Evolutionary conservation across 2,888 invertebrate genomes (phyloP), one percentile per base, ranked within the genome.

Genomic region (Lycaena phlaeas): DNA sequence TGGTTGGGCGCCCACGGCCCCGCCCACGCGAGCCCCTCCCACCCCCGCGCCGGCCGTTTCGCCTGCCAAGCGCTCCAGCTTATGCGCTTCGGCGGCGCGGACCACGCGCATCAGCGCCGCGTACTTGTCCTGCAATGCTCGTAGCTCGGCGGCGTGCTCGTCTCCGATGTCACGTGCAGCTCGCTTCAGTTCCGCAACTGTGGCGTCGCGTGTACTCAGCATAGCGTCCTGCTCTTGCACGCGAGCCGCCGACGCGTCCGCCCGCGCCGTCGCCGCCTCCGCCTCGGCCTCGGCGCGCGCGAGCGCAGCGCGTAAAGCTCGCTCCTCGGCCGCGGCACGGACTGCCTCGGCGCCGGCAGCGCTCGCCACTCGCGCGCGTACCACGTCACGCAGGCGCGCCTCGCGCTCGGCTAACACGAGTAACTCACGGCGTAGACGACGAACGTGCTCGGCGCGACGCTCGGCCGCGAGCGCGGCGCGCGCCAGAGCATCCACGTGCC

Each of bases 51-150:
- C 53, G 43, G 47, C 48, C 39, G 50, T 53, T 36, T 48, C 60
- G 36, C 56, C 62, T 56, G 76, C 78, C 51, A 81, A 79, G 29
- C 86, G 68, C 61, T 87, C 86, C 40, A 89, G 73, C 41, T 85
- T 76, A 42, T 86, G 85, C 48, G 77, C 70, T 58, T 88, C 88
- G 22, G 81, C 61, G 14, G 86, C 73, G 55, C 88, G 82, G 68
- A 88, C 85, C 41, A 87, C 82, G 42, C 85, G 77, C 57, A 86
- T 71, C 54, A 88, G 82, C 47, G 87, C 82, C 49, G 75, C 65
- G 67, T 89, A 89, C 65, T 89, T 89, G 53, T 87, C 87, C 51
- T 84, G 86, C 45, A 87, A 70, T 7, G 87, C 87, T 47, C 85
- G 84, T 51, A 87, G 55, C 53, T 87, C 78, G 55, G 87, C 86